Evolutionary conservation across 2,113 vertebrate genomes (phyloP), one percentile per base, ranked within the genome.

Genomic region (Phaethon lepturus): DNA sequence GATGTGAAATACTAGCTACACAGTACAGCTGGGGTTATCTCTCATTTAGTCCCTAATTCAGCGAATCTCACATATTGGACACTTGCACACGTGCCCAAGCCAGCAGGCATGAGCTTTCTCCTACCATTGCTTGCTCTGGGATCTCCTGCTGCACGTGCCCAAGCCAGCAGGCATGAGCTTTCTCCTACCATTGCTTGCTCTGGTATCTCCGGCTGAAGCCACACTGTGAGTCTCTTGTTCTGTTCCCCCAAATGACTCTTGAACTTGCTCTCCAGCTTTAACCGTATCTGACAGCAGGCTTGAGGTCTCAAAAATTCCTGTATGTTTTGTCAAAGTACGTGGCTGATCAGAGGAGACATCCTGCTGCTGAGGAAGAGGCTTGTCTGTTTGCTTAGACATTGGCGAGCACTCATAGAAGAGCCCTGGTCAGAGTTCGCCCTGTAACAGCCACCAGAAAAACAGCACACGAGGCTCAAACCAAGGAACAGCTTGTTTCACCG

Each of bases 341-440:
- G n/a, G 38, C 35, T 83, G 93, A 73, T 64, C 19, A 83, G 71
- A 79, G 47, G 83, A 90, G 86, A 40, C 69, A 82, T 91, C 44
- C 66, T 92, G 67, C 62, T 92, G 79, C 72, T 91, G 31, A 52
- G 55, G 49, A 50, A 83, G 22, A 75, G 29, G 44, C 56, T 55
- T 45, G 59, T 77, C 45, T 71, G 24, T 72, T 67, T 83, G 25
- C 73, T 85, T 35, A 59, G 79, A 44, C 16, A 16, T 23, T 0
- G 4, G 67, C 47, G 80, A 80, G 33, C 13, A 4, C 10, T 4
- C 15, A 18, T 10, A 10, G 31, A 82, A 66, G 64, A 86, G 60
- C 50, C 25, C 23, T 40, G 47, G 28, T 67, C 63, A 60, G 85
- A 69, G 23, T 29, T 90, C 47, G 22, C 18, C 13, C 33, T 8